These are phyloP conservation scores for Decapterus maruadsi DNA, from an alignment of 2,797 vertebrate genomes.

Conservation along the genomic window DNA sequence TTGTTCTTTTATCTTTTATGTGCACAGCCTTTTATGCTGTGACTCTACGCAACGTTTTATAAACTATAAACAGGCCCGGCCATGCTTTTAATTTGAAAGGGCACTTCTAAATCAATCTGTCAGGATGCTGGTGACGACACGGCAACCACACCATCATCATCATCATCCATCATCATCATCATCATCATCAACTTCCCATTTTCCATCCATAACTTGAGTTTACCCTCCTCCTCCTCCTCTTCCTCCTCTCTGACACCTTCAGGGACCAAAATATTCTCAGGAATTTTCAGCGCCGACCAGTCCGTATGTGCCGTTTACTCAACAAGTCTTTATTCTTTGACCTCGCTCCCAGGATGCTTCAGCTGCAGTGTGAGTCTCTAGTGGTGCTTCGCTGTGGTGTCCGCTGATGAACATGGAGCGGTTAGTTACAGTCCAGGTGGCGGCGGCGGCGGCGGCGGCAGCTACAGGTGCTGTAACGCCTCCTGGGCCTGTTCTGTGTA, in stretches of 20 bases:
- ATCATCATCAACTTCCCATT: conserved; percentile 31
- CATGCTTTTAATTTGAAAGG: neutral
- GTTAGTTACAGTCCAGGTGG: conserved; percentile 35
- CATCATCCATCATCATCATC: too few relatives aligned
- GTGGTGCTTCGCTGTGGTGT: conserved; percentile 32
- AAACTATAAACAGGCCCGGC: neutral
- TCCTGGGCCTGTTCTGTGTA: conserved; percentile 97
- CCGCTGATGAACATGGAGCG: conserved; percentile 38
- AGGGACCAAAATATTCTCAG: neutral
- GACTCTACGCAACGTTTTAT: conserved; percentile 21
- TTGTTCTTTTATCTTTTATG: neutral
- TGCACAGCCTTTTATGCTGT: conserved; percentile 1
- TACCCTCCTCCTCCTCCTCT: neutral
- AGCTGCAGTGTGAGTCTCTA: conserved; percentile 36
- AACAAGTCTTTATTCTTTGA: neutral
- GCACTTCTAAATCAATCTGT: conserved; percentile 11
- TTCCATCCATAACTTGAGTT: conserved; percentile 41
- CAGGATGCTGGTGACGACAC: conserved; percentile 51
- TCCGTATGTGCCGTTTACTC: conserved; percentile 22
- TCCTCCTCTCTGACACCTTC: too few relatives aligned
- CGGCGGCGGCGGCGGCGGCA: neutral
- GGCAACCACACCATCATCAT: neutral
- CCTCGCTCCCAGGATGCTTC: conserved; percentile 32
- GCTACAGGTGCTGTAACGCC: conserved; percentile 95
- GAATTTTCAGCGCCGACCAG: neutral